phyloP scores from a whole-genome alignment of 1,140 invertebrate species.

The Camponotus floridanus region DNA sequence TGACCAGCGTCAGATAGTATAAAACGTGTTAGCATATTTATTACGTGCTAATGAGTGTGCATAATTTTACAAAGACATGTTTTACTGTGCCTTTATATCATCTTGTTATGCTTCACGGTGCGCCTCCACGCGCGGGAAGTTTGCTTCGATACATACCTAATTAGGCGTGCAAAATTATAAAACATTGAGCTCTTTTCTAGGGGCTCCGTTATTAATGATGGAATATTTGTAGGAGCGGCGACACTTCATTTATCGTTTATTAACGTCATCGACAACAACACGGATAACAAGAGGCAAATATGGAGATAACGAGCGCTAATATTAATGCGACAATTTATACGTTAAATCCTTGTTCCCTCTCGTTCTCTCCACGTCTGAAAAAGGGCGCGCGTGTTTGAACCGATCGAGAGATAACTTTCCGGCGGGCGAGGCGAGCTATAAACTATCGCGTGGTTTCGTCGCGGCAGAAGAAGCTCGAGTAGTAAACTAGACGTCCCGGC shows the following conservation, averaged over 20 bases:
- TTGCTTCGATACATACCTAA: constrained; percentile 66
- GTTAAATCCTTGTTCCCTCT: not conserved
- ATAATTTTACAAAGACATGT: constrained; percentile 73
- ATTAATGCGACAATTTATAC: not conserved
- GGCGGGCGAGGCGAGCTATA: constrained; percentile 23
- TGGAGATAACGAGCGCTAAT: constrained; percentile 23
- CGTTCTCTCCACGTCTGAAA: not conserved
- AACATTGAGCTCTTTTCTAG: constrained; percentile 56
- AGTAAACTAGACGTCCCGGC: constrained; percentile 36
- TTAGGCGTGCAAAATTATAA: constrained; percentile 66
- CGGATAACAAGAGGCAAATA: not conserved
- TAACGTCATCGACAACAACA: constrained; percentile 11
- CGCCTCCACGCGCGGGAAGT: constrained; percentile 43
- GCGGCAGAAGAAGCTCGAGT: constrained; percentile 22
- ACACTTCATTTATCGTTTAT: constrained; percentile 34
- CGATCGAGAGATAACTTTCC: constrained; percentile 43
- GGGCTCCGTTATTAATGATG: constrained; percentile 54
- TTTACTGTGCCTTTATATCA: constrained; percentile 66
- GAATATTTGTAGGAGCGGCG: constrained; percentile 9
- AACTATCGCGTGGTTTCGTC: constrained; percentile 52
- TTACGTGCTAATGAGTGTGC: constrained; percentile 73
- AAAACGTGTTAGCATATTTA: constrained; percentile 68
- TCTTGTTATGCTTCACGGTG: constrained; percentile 41
- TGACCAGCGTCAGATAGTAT: constrained; percentile 63
- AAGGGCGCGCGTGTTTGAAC: not conserved